Evolutionary conservation across 2,888 invertebrate species (phyloP).

Genomic region (Eilema caniola): DNA sequence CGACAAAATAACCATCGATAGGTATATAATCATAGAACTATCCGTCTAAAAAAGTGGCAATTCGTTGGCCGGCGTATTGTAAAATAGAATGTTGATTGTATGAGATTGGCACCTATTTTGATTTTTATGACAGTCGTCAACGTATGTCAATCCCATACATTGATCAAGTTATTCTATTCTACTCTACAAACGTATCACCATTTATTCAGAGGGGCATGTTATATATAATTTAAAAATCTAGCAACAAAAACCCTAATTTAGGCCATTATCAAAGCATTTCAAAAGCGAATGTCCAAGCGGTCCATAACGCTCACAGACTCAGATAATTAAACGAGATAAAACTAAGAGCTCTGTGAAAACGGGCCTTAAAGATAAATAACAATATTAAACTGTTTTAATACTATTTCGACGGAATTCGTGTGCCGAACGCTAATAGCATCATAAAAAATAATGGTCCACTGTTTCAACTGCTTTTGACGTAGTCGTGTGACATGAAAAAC

Average conservation of each 20-base stretch:
- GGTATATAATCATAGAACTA: background rate
- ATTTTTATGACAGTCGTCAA: too few species aligned
- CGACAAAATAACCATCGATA: background rate
- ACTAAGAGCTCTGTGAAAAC: conserved; percentile 20
- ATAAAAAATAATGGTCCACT: conserved; percentile 56
- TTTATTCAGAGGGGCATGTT: too few species aligned
- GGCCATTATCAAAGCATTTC: background rate
- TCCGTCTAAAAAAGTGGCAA: too few species aligned
- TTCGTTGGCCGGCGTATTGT: too few species aligned
- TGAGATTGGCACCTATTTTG: too few species aligned
- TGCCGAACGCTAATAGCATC: conserved; percentile 46
- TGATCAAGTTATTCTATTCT: too few species aligned
- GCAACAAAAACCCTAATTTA: background rate
- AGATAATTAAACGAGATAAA: conserved; percentile 28
- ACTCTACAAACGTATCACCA: too few species aligned
- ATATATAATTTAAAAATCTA: background rate
- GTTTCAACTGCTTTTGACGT: conserved; percentile 63
- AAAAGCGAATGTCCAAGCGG: background rate
- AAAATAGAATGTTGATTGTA: too few species aligned
- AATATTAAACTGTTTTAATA: conserved; percentile 34
- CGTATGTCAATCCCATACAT: too few species aligned
- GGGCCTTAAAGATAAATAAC: conserved; percentile 28
- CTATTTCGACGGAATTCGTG: conserved; percentile 41
- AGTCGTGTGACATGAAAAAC: conserved; percentile 56
- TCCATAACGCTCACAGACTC: conserved; percentile 17